Evolutionary conservation across 2,888 invertebrate genomes (phyloP).

Genomic region (Dynastes maya): DNA sequence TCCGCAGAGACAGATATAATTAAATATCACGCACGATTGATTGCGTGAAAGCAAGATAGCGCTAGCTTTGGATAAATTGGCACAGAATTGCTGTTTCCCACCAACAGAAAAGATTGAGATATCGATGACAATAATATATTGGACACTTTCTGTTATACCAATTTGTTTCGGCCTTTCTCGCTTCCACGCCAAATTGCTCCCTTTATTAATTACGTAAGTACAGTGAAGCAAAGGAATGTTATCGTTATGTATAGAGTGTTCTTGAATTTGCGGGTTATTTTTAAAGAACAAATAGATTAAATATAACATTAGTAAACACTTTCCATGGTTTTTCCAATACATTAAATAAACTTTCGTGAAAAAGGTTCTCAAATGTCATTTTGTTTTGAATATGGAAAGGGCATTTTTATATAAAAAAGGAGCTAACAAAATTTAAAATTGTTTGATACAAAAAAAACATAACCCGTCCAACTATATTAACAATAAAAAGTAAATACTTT

Average conservation of each 20-base stretch:
- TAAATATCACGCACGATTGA: conserved; percentile 55
- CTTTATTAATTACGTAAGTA: conserved; percentile 26
- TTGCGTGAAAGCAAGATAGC: conserved; percentile 50
- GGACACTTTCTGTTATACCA: conserved; percentile 36
- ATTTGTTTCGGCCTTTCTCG: conserved; percentile 29
- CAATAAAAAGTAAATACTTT: no score
- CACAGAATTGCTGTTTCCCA: conserved; percentile 21
- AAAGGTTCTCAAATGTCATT: no score
- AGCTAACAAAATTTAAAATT: no score
- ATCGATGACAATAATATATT: conserved; percentile 42
- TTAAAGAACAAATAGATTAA: no score
- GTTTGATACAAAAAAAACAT: no score
- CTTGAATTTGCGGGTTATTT: no score
- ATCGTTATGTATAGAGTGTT: not conserved
- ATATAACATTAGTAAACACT: no score
- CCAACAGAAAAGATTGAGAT: conserved; percentile 9
- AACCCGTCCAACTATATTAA: no score
- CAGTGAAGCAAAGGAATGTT: not conserved
- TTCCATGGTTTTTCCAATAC: no score
- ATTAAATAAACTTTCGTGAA: no score
- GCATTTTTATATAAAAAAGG: no score
- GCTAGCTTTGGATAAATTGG: conserved; percentile 37
- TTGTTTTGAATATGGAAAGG: no score
- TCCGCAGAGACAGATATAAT: conserved; percentile 52
- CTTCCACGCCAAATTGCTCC: conserved; percentile 2